These are phyloP conservation scores for Autographa pulchrina DNA, from an alignment of 2,888 invertebrate species.

Conservation along the genomic window DNA sequence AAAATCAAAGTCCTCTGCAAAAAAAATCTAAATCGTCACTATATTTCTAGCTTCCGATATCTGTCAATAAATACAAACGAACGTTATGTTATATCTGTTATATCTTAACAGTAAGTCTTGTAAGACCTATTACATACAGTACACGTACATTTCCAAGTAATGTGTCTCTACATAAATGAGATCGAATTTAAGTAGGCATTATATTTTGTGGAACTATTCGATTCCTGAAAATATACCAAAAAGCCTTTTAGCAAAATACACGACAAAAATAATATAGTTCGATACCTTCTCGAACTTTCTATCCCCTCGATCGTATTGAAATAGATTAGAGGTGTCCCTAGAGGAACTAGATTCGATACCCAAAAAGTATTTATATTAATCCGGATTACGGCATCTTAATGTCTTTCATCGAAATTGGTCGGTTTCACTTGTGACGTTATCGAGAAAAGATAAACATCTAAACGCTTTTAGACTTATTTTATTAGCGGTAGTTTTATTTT, in stretches of 20 bases:
- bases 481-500: background rate
- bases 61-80: background rate
- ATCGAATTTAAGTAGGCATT: background rate
- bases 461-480: slow-evolving; percentile 36
- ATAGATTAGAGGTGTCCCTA: slow-evolving; percentile 47
- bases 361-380: slow-evolving; percentile 50
- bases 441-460: slow-evolving; percentile 36
- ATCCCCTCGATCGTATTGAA: slow-evolving; percentile 34
- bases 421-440: slow-evolving; percentile 23
- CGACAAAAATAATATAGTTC: slow-evolving; percentile 20
- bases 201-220: background rate
- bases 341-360: slow-evolving; percentile 42
- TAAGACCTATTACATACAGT: background rate
- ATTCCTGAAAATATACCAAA: background rate
- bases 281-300: slow-evolving; percentile 16
- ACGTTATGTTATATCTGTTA: background rate
- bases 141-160: background rate
- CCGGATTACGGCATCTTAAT: slow-evolving; percentile 44
- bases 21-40: too few species aligned
- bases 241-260: slow-evolving; percentile 17
- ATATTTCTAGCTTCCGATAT: background rate
- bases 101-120: too few species aligned
- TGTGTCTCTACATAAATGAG: background rate
- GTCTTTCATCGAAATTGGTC: slow-evolving; percentile 27
- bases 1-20: background rate